Percentiles rank a stretch among this genome's conserved stretches.
Conservation (phyloP, 2,113 vertebrate genomes). For the Narcine bancroftii region DNA sequence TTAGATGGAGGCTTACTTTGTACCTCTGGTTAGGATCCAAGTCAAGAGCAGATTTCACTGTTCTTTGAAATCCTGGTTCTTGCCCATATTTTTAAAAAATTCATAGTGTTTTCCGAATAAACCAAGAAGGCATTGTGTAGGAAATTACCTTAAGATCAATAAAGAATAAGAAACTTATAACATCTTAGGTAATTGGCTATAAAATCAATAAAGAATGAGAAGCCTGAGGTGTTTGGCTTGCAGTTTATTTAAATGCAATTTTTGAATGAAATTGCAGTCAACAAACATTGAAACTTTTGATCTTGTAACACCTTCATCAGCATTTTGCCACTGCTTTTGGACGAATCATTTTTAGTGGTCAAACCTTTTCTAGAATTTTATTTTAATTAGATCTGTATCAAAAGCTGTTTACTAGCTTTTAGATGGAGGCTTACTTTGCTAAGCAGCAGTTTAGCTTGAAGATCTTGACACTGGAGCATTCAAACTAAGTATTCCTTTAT, state of each 20-base stretch:
- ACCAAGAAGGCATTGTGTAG: neutral
- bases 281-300: too few species aligned
- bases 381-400: neutral
- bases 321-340: neutral
- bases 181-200: too few species aligned
- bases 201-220: too few species aligned
- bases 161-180: too few species aligned
- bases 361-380: neutral
- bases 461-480: neutral
- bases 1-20: neutral
- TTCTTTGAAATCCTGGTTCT: neutral
- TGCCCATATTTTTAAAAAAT: neutral
- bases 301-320: neutral
- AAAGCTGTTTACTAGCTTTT: neutral
- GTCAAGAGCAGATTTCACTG: neutral
- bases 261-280: too few species aligned
- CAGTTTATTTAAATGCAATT: neutral
- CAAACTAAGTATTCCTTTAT: neutral
- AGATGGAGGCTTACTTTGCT: neutral
- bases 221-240: too few species aligned
- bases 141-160: too few species aligned
- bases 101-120: neutral
- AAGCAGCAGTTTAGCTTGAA: neutral
- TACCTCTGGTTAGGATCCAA: neutral
- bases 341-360: neutral